Percentiles rank a stretch among this genome's conserved stretches.
These are phyloP conservation scores for Coelopa pilipes DNA, from an alignment of 2,888 invertebrate genomes.

Conservation along the genomic window DNA sequence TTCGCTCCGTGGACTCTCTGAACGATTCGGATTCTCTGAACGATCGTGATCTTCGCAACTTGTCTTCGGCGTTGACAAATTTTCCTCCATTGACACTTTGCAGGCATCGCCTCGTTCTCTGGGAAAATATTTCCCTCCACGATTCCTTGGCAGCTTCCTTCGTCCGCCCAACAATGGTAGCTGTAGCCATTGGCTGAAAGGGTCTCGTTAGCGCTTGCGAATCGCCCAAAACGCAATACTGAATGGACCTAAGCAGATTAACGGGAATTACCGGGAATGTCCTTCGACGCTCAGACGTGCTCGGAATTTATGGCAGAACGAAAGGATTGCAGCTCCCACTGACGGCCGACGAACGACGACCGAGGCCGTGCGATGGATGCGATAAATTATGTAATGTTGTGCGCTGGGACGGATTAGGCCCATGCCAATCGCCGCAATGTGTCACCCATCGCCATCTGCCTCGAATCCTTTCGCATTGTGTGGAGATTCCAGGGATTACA, in stretches of 20 bases:
- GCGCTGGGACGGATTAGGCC: slow-evolving; percentile 5
- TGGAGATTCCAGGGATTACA: neutral
- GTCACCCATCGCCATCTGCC: neutral
- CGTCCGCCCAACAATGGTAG: too few species aligned
- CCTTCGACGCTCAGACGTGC: neutral
- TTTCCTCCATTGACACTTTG: neutral
- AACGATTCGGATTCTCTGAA: neutral
- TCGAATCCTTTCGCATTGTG: neutral
- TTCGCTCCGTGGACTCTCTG: neutral
- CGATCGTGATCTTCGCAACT: slow-evolving; percentile 10
- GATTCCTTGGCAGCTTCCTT: neutral
- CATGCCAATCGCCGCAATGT: neutral
- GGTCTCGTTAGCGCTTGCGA: slow-evolving; percentile 24
- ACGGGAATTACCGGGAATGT: slow-evolving; percentile 22
- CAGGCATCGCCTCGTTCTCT: neutral
- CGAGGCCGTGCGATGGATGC: too few species aligned
- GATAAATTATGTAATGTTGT: neutral
- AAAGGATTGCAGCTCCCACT: neutral
- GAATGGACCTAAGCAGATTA: slow-evolving; percentile 30
- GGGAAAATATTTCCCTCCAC: slow-evolving; percentile 1
- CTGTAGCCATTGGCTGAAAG: neutral
- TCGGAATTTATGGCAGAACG: neutral
- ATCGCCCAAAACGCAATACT: slow-evolving; percentile 8
- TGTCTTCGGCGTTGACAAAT: slow-evolving; percentile 22
- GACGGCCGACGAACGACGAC: neutral